Percentiles rank a stretch among this genome's conserved stretches.
Conservation (phyloP, 2,888 invertebrate genomes). For the Parascotia fuliginaria region DNA sequence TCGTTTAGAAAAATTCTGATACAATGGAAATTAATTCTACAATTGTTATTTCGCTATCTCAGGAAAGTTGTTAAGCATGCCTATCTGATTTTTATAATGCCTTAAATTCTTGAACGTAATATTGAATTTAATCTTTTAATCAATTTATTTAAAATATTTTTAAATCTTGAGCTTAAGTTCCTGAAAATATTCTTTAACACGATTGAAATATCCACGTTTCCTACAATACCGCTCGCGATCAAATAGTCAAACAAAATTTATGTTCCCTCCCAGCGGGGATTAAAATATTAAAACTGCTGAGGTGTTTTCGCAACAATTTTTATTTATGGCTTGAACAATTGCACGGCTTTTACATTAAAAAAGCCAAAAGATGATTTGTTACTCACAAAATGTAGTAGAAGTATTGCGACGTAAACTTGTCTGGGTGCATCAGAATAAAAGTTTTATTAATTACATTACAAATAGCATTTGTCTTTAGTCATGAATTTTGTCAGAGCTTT, state of each 20-base stretch:
- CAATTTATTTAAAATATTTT: too few relatives aligned
- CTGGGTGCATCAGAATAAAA: conserved; percentile 17
- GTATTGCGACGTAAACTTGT: conserved; percentile 32
- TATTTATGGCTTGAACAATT: conserved; percentile 74
- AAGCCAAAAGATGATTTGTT: conserved; percentile 66
- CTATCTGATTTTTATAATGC: too few relatives aligned
- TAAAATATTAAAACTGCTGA: conserved; percentile 81
- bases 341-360: conserved; percentile 61
- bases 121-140: too few relatives aligned
- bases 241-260: conserved; percentile 74
- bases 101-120: too few relatives aligned
- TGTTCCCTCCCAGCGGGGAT: conserved; percentile 62
- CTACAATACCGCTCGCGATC: conserved; percentile 43
- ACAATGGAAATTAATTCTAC: neutral
- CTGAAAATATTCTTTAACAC: conserved; percentile 30
- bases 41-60: too few relatives aligned
- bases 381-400: conserved; percentile 56
- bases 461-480: neutral
- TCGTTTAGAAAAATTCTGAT: neutral
- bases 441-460: conserved; percentile 11
- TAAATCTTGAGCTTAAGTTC: too few relatives aligned
- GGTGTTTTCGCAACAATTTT: conserved; percentile 72
- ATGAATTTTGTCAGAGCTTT: too few relatives aligned
- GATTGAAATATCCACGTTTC: conserved; percentile 39
- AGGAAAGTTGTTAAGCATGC: too few relatives aligned